phyloP scores from a whole-genome alignment of 1,140 invertebrate genomes.

The Pseudomyrmex pallidus region DNA sequence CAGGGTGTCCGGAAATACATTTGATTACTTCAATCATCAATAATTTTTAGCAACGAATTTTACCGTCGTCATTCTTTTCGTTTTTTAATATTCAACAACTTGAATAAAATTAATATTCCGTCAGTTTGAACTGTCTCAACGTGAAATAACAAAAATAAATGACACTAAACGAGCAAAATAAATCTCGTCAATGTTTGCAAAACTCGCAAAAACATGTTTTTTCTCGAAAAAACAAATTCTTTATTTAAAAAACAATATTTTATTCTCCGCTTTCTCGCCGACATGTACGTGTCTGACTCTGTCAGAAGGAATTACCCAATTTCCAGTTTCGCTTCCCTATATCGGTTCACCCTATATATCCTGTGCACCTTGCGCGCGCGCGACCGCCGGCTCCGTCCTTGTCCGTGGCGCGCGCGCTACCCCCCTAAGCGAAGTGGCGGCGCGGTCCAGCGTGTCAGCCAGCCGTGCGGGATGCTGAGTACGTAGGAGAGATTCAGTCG shows the following conservation, averaged over 20 bases:
- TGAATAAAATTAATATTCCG: not conserved
- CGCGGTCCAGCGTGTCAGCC: slow-evolving; percentile 71
- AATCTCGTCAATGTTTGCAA: no score
- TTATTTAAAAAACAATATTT: no score
- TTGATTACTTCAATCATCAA: not conserved
- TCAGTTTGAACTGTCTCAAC: not conserved
- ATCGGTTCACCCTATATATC: slow-evolving; percentile 24
- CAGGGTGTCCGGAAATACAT: slow-evolving; percentile 18
- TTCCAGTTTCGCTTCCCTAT: not conserved
- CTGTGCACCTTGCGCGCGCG: slow-evolving; percentile 27
- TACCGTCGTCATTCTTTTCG: not conserved
- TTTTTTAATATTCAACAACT: not conserved
- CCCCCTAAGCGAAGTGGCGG: slow-evolving; percentile 60
- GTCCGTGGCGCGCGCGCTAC: slow-evolving; percentile 52
- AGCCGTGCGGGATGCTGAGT: slow-evolving; percentile 72
- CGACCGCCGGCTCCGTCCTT: slow-evolving; percentile 27
- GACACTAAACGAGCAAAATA: no score
- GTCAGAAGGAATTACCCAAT: not conserved
- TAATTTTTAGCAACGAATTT: not conserved
- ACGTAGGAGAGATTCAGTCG: slow-evolving; percentile 71
- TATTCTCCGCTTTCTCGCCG: no score
- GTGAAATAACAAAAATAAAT: no score
- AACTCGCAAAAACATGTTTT: no score
- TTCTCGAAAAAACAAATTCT: no score
- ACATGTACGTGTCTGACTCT: no score